Evolutionary conservation across 2,888 invertebrate genomes (phyloP).

Genomic region (Balanococcus diminutus): DNA sequence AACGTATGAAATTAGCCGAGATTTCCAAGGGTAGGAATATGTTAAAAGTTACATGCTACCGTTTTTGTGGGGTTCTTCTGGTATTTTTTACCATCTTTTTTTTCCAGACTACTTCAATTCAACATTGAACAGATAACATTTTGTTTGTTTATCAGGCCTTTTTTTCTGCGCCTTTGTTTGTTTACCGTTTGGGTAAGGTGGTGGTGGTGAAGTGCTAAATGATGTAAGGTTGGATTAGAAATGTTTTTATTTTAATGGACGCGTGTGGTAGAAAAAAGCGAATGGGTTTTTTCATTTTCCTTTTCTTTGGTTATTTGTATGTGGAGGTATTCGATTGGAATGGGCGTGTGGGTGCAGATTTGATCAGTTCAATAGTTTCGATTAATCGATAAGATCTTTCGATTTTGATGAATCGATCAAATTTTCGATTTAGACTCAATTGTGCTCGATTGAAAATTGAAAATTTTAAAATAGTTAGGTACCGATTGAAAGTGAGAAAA

Average conservation of each 20-base stretch:
- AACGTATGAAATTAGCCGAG: slow-evolving; percentile 30
- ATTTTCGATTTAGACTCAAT: too few relatives aligned
- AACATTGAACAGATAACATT: neutral
- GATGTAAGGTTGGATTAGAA: slow-evolving; percentile 13
- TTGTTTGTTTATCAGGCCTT: neutral
- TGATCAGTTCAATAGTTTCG: too few relatives aligned
- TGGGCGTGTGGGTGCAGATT: too few relatives aligned
- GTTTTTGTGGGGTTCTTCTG: slow-evolving; percentile 12
- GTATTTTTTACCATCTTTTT: neutral
- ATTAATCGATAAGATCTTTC: too few relatives aligned
- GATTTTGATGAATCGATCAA: too few relatives aligned
- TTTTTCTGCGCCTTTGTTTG: slow-evolving; percentile 2
- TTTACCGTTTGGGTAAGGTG: neutral
- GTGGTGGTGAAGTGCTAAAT: slow-evolving; percentile 17
- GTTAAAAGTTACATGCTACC: slow-evolving; percentile 12
- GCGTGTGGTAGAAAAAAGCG: neutral
- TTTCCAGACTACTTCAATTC: neutral
- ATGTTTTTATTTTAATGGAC: neutral
- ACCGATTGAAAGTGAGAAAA: too few relatives aligned
- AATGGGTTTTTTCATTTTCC: too few relatives aligned
- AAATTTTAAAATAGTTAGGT: too few relatives aligned
- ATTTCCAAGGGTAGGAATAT: neutral
- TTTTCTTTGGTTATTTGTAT: too few relatives aligned
- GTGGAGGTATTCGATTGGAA: too few relatives aligned
- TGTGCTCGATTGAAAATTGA: too few relatives aligned